phyloP scores from a whole-genome alignment of 2,113 vertebrate genomes.

The Menura novaehollandiae region DNA sequence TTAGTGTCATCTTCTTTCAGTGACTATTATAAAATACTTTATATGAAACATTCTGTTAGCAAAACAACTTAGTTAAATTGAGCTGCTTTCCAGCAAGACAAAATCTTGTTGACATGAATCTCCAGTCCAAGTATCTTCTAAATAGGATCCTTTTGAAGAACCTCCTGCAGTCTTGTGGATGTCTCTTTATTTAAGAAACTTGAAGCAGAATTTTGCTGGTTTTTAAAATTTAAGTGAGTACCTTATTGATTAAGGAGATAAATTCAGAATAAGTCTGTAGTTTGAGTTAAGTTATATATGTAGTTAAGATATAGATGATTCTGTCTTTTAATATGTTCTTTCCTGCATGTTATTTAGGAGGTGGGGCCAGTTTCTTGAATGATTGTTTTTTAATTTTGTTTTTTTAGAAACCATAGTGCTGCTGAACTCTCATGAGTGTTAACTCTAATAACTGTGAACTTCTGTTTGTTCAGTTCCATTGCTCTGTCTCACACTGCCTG shows the following conservation, averaged over 20 bases:
- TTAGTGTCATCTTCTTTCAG: constrained; percentile 11
- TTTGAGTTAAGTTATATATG: neutral
- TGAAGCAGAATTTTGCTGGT: neutral
- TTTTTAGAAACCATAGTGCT: neutral
- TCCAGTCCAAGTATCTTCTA: neutral
- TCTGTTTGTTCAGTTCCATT: neutral
- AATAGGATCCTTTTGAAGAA: neutral
- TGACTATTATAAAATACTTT: neutral
- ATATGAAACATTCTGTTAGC: neutral
- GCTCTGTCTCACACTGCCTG: neutral
- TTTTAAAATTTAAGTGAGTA: neutral
- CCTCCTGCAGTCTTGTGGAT: neutral
- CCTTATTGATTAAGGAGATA: neutral
- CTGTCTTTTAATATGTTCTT: neutral
- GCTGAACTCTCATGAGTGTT: neutral
- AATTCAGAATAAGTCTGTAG: neutral
- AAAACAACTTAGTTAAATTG: constrained; percentile 22
- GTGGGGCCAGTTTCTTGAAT: neutral
- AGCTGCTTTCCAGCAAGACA: constrained; percentile 11
- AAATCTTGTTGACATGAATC: neutral
- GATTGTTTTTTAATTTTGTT: neutral
- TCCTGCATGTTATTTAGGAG: neutral
- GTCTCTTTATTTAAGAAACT: neutral
- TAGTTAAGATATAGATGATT: neutral
- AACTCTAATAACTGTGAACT: neutral